phyloP scores from a whole-genome alignment of 2,797 vertebrate genomes.

The Spheniscus humboldti region DNA sequence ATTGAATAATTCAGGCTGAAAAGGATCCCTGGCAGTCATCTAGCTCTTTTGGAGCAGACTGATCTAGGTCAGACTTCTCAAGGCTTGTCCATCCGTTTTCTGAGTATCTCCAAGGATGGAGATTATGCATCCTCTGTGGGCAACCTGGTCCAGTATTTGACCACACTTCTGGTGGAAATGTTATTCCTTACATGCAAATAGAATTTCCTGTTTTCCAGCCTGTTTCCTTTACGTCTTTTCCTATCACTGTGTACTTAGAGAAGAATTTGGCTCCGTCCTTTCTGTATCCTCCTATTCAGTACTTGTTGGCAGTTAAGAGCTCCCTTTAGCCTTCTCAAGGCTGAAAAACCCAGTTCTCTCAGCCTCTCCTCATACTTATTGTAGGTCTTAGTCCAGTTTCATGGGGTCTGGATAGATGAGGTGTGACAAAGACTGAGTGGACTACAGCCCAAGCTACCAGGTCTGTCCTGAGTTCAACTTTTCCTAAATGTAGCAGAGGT shows the following conservation, averaged over 20 bases:
- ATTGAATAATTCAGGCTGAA: neutral
- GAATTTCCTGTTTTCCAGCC: neutral
- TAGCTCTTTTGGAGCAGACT: neutral
- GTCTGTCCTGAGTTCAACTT: neutral
- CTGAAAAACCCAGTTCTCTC: neutral
- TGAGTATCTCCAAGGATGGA: neutral
- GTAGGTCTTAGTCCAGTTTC: neutral
- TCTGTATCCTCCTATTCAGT: neutral
- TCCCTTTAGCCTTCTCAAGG: neutral
- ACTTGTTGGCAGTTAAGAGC: neutral
- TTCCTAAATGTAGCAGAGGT: neutral
- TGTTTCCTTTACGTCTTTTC: neutral
- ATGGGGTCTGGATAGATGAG: neutral
- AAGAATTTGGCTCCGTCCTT: neutral
- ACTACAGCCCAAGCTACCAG: neutral
- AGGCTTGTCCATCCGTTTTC: neutral
- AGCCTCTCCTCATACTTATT: neutral
- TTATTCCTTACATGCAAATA: neutral
- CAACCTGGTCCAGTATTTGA: neutral
- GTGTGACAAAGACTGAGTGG: neutral
- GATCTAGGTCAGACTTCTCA: neutral
- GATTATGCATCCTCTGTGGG: neutral
- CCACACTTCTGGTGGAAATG: neutral
- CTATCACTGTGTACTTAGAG: neutral
- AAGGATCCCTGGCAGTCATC: neutral